phyloP scores from a whole-genome alignment of 2,797 vertebrate species.

The Premnoplex brunnescens region DNA sequence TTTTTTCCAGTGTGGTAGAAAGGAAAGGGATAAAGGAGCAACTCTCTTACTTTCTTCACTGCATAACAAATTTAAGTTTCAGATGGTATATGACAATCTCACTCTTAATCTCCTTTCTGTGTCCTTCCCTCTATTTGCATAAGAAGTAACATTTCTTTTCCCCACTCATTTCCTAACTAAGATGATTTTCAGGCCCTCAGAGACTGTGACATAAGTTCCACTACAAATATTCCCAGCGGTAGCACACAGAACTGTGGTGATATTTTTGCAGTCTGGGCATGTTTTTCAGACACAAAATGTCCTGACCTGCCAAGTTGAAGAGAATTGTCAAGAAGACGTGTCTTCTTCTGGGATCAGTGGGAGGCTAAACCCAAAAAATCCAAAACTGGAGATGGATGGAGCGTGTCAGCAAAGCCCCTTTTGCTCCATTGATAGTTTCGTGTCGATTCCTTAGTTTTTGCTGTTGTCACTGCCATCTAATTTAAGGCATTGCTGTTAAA shows the following conservation, averaged over 20 bases:
- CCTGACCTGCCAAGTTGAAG: neutral
- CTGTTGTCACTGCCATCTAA: slow-evolving; percentile 24
- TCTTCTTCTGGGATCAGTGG: neutral
- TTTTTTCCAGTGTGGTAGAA: neutral
- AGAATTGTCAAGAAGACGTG: neutral
- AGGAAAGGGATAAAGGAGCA: neutral
- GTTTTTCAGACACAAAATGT: neutral
- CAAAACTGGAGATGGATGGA: neutral
- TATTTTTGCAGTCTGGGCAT: neutral
- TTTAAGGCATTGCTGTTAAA: slow-evolving; percentile 53
- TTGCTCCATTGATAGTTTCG: neutral
- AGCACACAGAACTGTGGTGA: neutral
- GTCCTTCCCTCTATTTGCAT: neutral
- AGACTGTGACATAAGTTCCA: neutral
- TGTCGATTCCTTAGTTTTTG: slow-evolving; percentile 27
- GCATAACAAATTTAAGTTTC: neutral
- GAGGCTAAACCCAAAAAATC: neutral
- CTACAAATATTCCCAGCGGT: neutral
- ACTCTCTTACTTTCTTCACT: neutral
- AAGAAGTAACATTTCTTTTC: neutral
- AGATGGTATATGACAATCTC: neutral
- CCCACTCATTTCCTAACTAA: neutral
- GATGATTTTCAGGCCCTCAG: neutral
- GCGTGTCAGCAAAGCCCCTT: slow-evolving; percentile 26
- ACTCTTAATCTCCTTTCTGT: neutral